These are phyloP conservation scores for Melieria omissa DNA, from an alignment of 2,888 invertebrate genomes.

Conservation along the genomic window DNA sequence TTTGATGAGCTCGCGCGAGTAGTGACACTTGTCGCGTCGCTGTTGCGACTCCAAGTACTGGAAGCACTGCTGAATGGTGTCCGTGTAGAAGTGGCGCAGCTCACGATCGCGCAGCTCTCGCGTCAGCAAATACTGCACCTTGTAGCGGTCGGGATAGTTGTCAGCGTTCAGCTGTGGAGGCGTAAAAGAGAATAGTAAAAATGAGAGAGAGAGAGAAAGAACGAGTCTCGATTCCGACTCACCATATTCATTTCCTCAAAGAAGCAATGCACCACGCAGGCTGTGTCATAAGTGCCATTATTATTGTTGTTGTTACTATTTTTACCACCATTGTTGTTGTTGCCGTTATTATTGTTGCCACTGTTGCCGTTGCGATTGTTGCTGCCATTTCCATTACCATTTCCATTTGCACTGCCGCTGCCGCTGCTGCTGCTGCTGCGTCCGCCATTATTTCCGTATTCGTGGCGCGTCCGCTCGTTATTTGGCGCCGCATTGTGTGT, in stretches of 20 bases:
- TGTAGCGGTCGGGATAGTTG: constrained; percentile 72
- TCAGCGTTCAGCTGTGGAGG: constrained; percentile 57
- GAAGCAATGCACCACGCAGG: constrained; percentile 77
- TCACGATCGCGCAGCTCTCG: constrained; percentile 74
- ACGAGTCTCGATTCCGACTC: constrained; percentile 45
- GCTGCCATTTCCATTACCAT: constrained; percentile 13
- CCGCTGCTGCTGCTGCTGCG: constrained; percentile 12
- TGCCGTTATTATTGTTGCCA: constrained; percentile 30
- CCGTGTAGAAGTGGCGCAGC: constrained; percentile 75
- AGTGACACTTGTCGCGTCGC: constrained; percentile 73
- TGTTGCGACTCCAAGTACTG: constrained; percentile 71
- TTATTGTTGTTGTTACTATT: constrained; percentile 44
- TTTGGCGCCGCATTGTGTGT: constrained; percentile 1
- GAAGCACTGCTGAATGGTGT: constrained; percentile 79
- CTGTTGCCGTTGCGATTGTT: constrained; percentile 30
- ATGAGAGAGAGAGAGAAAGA: not conserved
- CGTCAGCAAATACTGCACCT: constrained; percentile 72
- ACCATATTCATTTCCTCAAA: constrained; percentile 78
- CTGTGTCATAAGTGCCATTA: constrained; percentile 50
- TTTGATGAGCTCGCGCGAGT: constrained; percentile 73
- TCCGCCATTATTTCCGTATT: constrained; percentile 25
- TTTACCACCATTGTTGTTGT: constrained; percentile 46
- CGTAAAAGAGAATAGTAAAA: not conserved
- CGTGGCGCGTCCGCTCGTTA: constrained; percentile 20
- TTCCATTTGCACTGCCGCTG: constrained; percentile 15